phyloP scores from a whole-genome alignment of 2,797 vertebrate species.

The Nyctibius grandis region DNA sequence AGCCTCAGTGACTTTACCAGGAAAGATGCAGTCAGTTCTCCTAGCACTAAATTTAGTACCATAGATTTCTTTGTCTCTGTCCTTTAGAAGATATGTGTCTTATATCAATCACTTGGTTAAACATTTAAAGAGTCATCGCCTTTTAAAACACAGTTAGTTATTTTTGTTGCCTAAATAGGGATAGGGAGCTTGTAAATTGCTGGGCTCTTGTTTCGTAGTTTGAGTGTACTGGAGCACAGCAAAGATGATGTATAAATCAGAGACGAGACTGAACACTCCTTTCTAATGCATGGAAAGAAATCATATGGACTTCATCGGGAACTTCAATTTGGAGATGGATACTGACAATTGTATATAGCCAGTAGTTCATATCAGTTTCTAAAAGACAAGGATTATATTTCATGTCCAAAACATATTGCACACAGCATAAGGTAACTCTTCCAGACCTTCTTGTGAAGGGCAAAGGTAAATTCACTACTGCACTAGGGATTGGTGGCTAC shows the following conservation, averaged over 20 bases:
- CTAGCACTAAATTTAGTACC: background rate
- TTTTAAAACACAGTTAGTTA: background rate
- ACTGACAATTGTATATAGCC: background rate
- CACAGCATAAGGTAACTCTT: background rate
- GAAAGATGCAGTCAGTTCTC: background rate
- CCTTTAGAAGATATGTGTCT: background rate
- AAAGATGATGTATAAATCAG: background rate
- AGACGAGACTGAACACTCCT: background rate
- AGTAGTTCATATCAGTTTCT: background rate
- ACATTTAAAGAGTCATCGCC: background rate
- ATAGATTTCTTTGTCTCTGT: background rate
- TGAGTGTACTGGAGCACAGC: background rate
- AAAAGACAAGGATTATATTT: background rate
- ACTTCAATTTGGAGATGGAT: background rate
- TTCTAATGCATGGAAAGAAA: background rate
- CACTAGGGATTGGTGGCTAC: background rate
- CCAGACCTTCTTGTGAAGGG: background rate
- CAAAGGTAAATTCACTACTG: background rate
- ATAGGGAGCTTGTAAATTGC: background rate
- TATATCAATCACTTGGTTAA: background rate
- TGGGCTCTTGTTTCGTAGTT: background rate
- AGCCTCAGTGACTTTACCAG: background rate
- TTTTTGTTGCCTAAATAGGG: background rate
- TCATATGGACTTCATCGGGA: background rate
- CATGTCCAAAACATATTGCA: background rate